Percentiles rank a stretch among this genome's conserved stretches.
Evolutionary conservation across 2,888 invertebrate genomes (phyloP).

Genomic region (Nemurella pictetii): DNA sequence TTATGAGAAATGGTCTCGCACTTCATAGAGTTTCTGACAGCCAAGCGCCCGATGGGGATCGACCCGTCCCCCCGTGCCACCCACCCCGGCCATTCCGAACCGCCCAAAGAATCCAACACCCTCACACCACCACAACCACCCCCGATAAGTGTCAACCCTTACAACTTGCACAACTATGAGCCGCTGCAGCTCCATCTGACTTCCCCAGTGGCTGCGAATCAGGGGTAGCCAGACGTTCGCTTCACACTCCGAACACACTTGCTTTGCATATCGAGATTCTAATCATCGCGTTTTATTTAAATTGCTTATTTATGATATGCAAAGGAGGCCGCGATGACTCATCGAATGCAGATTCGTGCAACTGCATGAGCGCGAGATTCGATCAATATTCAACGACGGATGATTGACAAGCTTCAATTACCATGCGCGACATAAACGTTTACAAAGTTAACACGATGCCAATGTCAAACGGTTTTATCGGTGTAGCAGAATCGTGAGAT

Average conservation of each 20-base stretch:
- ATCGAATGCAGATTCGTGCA: background rate
- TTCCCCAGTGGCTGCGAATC: background rate
- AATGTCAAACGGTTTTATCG: too few relatives aligned
- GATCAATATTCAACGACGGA: background rate
- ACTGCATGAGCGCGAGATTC: background rate
- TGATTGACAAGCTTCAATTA: background rate
- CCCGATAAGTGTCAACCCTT: slow-evolving; percentile 29
- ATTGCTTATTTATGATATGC: background rate
- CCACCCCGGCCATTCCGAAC: background rate
- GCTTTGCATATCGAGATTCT: background rate
- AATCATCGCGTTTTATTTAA: background rate
- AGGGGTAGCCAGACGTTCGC: slow-evolving; percentile 1
- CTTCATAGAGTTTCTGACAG: slow-evolving; percentile 16
- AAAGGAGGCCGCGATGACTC: background rate
- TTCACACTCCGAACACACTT: background rate
- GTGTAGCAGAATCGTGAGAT: too few relatives aligned
- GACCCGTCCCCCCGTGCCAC: background rate
- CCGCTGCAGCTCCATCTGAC: background rate
- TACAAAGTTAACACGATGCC: background rate
- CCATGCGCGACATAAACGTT: background rate
- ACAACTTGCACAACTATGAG: slow-evolving; percentile 21
- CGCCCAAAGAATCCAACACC: background rate
- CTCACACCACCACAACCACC: background rate
- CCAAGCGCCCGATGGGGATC: background rate
- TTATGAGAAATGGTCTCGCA: slow-evolving; percentile 7